Evolutionary conservation across 2,888 invertebrate genomes (phyloP).

Genomic region (Cotesia congregata): DNA sequence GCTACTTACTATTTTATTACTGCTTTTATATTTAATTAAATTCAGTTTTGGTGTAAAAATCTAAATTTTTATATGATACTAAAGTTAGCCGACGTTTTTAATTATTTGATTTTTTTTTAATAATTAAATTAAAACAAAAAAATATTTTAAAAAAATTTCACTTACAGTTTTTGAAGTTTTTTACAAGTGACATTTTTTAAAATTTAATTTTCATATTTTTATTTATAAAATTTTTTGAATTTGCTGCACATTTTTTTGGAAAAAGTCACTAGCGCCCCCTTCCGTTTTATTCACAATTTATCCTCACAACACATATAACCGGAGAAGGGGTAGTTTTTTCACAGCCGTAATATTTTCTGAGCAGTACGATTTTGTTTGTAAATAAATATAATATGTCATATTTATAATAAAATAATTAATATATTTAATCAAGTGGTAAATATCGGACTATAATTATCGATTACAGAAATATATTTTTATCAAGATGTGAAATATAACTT

Average conservation of each 20-base stretch:
- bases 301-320: background rate
- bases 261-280: background rate
- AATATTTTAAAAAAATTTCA: too few relatives aligned
- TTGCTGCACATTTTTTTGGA: background rate
- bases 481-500: background rate
- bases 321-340: background rate
- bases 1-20: too few relatives aligned
- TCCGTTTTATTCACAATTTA: background rate
- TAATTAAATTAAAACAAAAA: too few relatives aligned
- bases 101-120: too few relatives aligned
- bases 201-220: too few relatives aligned
- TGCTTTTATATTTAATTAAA: slow-evolving; percentile 31
- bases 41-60: background rate
- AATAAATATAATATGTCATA: background rate
- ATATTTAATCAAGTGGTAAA: background rate
- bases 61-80: too few relatives aligned
- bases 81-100: too few relatives aligned
- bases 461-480: background rate
- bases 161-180: too few relatives aligned
- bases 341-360: background rate
- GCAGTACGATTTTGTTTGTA: background rate
- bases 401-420: background rate
- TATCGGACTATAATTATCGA: background rate
- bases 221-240: too few relatives aligned
- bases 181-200: too few relatives aligned